Evolutionary conservation across 2,113 vertebrate genomes (phyloP).

Genomic region (Acrocephalus arundinaceus): DNA sequence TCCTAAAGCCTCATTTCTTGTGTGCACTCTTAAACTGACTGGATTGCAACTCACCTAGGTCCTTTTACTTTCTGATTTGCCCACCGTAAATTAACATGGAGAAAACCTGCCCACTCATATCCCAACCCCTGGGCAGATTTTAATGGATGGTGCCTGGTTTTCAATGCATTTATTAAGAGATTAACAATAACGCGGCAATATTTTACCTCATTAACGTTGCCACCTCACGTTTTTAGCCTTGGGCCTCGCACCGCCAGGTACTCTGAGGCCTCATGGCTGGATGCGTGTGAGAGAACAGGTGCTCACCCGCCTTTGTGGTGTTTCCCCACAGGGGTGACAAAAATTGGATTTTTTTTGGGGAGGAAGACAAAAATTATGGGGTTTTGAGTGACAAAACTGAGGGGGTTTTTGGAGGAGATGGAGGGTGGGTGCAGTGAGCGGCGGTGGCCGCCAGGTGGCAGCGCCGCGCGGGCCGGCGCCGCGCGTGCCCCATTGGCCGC

Average conservation of each 20-base stretch:
- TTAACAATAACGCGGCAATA: neutral
- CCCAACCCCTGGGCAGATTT: neutral
- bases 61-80: neutral
- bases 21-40: neutral
- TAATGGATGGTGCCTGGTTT: slow-evolving; percentile 7
- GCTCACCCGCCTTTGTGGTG: neutral
- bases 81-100: neutral
- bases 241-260: fast-evolving
- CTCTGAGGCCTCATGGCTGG: neutral
- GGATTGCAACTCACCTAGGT: neutral
- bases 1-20: neutral
- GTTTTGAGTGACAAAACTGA: fast-evolving
- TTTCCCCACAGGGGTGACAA: neutral
- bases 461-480: neutral
- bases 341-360: neutral
- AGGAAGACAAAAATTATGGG: fast-evolving
- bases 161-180: neutral
- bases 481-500: neutral
- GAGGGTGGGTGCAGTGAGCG: neutral
- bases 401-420: neutral
- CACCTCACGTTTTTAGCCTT: neutral
- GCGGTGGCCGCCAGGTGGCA: slow-evolving; percentile 46
- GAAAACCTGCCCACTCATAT: neutral
- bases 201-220: slow-evolving; percentile 5
- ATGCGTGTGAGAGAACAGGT: fast-evolving